Evolutionary conservation across 2,113 vertebrate species (phyloP).

Genomic region (Cyanoramphus novaezelandiae): DNA sequence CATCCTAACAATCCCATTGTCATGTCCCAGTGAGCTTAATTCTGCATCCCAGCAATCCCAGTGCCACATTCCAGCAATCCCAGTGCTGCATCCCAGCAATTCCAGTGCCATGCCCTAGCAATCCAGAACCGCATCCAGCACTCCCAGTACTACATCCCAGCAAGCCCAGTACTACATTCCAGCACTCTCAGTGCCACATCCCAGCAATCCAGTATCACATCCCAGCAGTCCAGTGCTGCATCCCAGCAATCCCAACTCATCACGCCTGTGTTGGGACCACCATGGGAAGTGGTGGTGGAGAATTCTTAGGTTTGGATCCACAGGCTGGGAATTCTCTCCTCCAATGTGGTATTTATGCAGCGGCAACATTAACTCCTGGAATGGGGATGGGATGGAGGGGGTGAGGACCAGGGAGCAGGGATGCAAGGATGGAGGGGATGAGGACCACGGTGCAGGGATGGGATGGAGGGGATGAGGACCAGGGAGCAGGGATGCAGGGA

Average conservation of each 20-base stretch:
- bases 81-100: fast-evolving
- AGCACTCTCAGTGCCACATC: not conserved
- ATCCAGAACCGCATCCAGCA: no score
- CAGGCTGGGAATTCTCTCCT: not conserved
- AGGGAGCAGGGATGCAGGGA: no score
- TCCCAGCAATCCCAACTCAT: not conserved
- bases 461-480: no score
- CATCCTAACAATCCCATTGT: no score
- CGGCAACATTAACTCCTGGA: not conserved
- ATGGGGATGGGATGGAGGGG: not conserved
- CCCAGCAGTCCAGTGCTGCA: not conserved
- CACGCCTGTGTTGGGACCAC: fast-evolving
- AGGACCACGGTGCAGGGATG: no score
- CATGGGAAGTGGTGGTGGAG: not conserved
- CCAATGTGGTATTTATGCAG: not conserved
- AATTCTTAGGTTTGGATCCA: not conserved
- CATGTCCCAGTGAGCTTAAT: no score
- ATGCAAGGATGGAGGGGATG: no score
- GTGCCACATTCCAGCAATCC: not conserved
- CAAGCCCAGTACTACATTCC: fast-evolving
- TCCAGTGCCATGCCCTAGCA: not conserved
- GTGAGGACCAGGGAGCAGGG: no score
- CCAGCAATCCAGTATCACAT: not conserved
- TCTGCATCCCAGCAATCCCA: not conserved
- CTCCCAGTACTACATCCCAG: fast-evolving